Conservation (phyloP, 2,797 vertebrate species). For the Champsocephalus esox region DNA sequence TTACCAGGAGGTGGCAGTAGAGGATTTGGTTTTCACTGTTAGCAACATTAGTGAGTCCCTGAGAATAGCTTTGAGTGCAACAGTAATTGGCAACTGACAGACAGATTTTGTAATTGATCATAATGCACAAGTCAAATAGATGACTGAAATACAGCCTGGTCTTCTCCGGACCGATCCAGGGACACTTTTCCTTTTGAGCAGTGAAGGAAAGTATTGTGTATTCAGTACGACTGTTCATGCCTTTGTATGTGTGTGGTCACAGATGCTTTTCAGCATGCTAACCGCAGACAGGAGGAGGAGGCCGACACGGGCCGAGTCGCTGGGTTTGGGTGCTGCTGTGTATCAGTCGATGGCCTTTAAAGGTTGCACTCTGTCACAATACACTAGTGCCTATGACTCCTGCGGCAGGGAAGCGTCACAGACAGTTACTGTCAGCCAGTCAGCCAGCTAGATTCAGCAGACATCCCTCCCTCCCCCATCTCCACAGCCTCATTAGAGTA, state of each 20-base stretch:
- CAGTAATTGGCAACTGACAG: slow-evolving; percentile 54
- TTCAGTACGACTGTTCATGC: slow-evolving; percentile 30
- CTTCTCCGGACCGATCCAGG: slow-evolving; percentile 16
- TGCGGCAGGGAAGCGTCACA: slow-evolving; percentile 83
- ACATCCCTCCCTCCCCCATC: slow-evolving; percentile 64
- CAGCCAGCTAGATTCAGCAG: slow-evolving; percentile 75
- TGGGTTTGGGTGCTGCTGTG: slow-evolving; percentile 75
- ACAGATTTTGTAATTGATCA: slow-evolving; percentile 60
- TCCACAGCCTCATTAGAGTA: slow-evolving; percentile 61
- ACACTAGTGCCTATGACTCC: slow-evolving; percentile 82
- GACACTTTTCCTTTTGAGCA: slow-evolving; percentile 23
- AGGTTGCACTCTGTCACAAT: slow-evolving; percentile 88
- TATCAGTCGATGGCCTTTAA: slow-evolving; percentile 87
- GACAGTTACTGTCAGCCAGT: slow-evolving; percentile 80
- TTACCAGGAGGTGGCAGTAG: slow-evolving; percentile 85
- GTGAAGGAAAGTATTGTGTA: slow-evolving; percentile 22
- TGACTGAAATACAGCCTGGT: slow-evolving; percentile 35
- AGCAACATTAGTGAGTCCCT: slow-evolving; percentile 2
- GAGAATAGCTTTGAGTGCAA: slow-evolving; percentile 30
- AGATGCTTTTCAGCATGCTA: slow-evolving; percentile 55
- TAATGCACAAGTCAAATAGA: slow-evolving; percentile 45
- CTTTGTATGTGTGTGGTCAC: slow-evolving; percentile 55
- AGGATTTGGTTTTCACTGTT: slow-evolving; percentile 71
- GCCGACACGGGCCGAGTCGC: slow-evolving; percentile 51
- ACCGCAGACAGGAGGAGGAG: slow-evolving; percentile 55